Conservation (phyloP, 2,797 vertebrate species). For the Pogonophryne albipinna region DNA sequence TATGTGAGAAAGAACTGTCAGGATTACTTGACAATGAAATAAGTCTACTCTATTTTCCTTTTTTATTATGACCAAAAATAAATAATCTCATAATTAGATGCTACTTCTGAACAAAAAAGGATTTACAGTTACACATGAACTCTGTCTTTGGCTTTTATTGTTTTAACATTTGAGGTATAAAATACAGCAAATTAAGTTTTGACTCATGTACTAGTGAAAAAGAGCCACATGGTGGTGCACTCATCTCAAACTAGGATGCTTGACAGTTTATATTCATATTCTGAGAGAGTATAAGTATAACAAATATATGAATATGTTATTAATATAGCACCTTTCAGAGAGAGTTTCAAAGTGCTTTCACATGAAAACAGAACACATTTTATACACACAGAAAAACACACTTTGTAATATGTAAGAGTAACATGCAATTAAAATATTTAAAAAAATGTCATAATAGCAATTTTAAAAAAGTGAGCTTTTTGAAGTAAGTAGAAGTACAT, state of each 20-base stretch:
- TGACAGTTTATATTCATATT: not conserved
- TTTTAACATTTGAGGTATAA: not conserved
- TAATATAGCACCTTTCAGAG: too few species aligned
- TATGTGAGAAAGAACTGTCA: too few species aligned
- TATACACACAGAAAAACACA: not conserved
- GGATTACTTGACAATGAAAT: too few species aligned
- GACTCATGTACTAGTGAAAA: constrained; percentile 29
- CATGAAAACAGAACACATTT: too few species aligned
- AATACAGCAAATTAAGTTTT: not conserved
- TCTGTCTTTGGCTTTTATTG: not conserved
- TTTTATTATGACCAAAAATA: not conserved
- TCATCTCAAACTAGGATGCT: constrained; percentile 45
- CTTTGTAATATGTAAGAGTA: too few species aligned
- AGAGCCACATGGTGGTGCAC: constrained; percentile 64
- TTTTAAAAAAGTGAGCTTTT: too few species aligned
- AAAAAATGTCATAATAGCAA: too few species aligned
- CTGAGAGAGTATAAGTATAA: not conserved
- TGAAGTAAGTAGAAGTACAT: too few species aligned
- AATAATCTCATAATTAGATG: not conserved
- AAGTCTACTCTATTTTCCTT: not conserved
- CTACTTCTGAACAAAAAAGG: not conserved
- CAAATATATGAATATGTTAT: too few species aligned
- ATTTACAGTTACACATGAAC: not conserved
- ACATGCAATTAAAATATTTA: too few species aligned
- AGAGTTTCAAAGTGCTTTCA: too few species aligned